These are phyloP conservation scores for Heliconius erato DNA, from an alignment of 2,888 invertebrate species.

Conservation along the genomic window DNA sequence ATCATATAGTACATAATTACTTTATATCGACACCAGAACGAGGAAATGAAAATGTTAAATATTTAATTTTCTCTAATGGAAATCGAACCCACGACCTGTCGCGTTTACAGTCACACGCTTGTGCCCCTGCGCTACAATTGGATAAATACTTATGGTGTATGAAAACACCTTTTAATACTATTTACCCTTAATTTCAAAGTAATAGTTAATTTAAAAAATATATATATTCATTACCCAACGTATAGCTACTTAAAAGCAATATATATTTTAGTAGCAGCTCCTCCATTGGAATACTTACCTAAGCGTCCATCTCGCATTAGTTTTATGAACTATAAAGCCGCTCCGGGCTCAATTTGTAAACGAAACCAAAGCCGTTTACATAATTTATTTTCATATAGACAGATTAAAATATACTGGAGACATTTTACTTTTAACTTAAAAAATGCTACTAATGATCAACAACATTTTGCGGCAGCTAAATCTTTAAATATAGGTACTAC, in stretches of 20 bases:
- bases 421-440: constrained; percentile 22
- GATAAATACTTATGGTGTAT: too few species aligned
- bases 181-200: background rate
- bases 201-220: background rate
- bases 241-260: background rate
- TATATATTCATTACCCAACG: background rate
- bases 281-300: constrained; percentile 13
- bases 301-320: constrained; percentile 78
- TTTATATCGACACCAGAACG: too few species aligned
- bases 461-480: background rate
- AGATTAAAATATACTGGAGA: constrained; percentile 41
- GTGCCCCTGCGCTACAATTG: too few species aligned
- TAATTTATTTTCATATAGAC: constrained; percentile 69
- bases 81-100: too few species aligned
- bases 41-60: too few species aligned
- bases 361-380: constrained; percentile 65
- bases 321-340: constrained; percentile 80
- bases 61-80: too few species aligned
- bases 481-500: background rate
- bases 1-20: too few species aligned
- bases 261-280: background rate
- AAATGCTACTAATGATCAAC: constrained; percentile 6
- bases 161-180: background rate
- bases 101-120: too few species aligned
- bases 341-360: constrained; percentile 80